These are phyloP conservation scores for Paracanthobrama guichenoti DNA, from an alignment of 2,113 vertebrate genomes.

Conservation along the genomic window DNA sequence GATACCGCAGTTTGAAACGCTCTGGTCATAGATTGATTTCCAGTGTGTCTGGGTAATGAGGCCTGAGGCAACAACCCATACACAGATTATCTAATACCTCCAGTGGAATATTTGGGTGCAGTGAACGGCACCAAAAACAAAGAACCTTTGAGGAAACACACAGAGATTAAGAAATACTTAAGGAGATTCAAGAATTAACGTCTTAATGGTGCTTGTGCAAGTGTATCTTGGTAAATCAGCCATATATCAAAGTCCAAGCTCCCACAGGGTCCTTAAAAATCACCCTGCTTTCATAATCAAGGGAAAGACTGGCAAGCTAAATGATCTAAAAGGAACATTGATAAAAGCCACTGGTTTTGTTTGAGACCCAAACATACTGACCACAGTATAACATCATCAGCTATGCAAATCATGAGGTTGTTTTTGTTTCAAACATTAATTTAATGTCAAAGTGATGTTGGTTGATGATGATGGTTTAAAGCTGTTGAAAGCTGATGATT, in stretches of 20 bases:
- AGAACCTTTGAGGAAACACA: conserved; percentile 50
- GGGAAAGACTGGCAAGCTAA: neutral
- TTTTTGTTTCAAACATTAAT: neutral
- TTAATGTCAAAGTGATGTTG: neutral
- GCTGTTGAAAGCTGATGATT: neutral
- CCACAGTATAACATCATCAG: neutral
- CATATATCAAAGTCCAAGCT: conserved; percentile 17
- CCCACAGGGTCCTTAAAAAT: neutral
- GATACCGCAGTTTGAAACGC: neutral
- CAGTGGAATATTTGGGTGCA: conserved; percentile 5
- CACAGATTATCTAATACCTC: conserved; percentile 19
- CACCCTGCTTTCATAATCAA: conserved; percentile 15
- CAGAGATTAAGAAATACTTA: conserved; percentile 50
- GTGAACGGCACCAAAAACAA: conserved; percentile 42
- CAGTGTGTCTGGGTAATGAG: conserved; percentile 28
- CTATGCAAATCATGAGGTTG: neutral
- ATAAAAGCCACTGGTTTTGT: conserved; percentile 1
- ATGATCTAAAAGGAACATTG: neutral
- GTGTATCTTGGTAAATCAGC: neutral
- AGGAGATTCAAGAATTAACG: conserved; percentile 51
- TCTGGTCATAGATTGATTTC: conserved; percentile 13
- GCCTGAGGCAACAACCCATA: neutral
- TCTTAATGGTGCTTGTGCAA: conserved; percentile 32
- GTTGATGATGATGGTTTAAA: neutral
- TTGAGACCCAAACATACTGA: neutral